phyloP scores from a whole-genome alignment of 1,140 invertebrate genomes.

The Drosophila willistoni region DNA sequence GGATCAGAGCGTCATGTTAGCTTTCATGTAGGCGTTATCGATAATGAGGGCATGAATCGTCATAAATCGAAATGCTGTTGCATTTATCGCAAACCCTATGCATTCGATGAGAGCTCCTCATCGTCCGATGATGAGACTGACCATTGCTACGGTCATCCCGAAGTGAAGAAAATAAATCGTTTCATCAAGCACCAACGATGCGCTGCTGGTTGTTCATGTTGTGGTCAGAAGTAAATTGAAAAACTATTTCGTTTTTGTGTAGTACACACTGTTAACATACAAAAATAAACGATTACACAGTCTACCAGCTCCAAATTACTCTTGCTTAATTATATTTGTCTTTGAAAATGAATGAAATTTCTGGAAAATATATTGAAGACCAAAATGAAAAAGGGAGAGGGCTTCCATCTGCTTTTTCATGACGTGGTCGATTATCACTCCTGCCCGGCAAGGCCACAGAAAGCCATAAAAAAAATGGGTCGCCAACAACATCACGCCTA shows the following conservation, averaged over 20 bases:
- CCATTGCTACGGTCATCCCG: conserved; percentile 92
- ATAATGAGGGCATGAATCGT: conserved; percentile 96
- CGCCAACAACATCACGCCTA: conserved; percentile 21
- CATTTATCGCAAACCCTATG: conserved; percentile 92
- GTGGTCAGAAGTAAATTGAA: not conserved
- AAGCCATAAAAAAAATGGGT: conserved; percentile 23
- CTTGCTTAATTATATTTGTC: not conserved
- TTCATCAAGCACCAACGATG: not conserved
- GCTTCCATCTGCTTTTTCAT: conserved; percentile 2
- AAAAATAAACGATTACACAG: not conserved
- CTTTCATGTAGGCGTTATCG: conserved; percentile 94
- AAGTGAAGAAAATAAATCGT: conserved; percentile 86
- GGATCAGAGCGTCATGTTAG: conserved; percentile 90
- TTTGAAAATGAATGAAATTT: not conserved
- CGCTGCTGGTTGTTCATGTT: not conserved
- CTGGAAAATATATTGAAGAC: not conserved
- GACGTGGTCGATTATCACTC: conserved; percentile 9
- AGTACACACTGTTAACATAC: not conserved
- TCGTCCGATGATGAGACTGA: conserved; percentile 92
- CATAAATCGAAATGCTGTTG: conserved; percentile 98
- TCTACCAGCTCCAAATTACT: no score
- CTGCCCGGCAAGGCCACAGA: conserved; percentile 20
- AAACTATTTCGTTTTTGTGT: not conserved
- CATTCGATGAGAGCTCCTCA: conserved; percentile 92
- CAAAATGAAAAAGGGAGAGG: not conserved